Evolutionary conservation across 2,797 vertebrate species (phyloP).

Genomic region (Anguilla megastoma): DNA sequence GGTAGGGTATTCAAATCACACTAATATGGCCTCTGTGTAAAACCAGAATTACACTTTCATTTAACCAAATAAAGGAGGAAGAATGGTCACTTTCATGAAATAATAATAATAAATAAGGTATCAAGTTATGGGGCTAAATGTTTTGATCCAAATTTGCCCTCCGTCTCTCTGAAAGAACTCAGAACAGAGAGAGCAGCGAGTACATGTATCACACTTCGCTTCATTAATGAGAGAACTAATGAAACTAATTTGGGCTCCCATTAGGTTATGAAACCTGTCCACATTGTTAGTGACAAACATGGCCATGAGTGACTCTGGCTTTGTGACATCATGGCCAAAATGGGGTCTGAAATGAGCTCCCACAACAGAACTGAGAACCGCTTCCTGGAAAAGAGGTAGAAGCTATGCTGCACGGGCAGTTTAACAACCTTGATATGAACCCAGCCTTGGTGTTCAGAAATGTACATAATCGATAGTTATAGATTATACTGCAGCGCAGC

Average conservation of each 20-base stretch:
- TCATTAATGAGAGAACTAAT: background rate
- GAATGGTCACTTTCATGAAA: too few species aligned
- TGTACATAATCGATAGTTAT: background rate
- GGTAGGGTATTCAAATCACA: too few species aligned
- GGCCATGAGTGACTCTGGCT: background rate
- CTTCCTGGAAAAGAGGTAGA: background rate
- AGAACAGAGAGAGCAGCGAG: background rate
- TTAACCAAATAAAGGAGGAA: too few species aligned
- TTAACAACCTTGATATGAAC: background rate
- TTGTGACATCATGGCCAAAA: background rate
- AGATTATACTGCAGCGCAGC: background rate
- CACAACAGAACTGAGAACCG: background rate
- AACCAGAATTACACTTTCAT: too few species aligned
- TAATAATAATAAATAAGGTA: too few species aligned
- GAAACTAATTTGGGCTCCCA: background rate
- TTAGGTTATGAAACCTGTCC: slow-evolving; percentile 13
- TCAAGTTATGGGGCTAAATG: too few species aligned
- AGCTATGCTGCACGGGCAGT: background rate
- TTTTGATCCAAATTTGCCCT: background rate
- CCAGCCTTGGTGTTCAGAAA: background rate
- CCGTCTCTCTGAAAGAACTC: background rate
- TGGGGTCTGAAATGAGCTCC: background rate
- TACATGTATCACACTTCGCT: background rate
- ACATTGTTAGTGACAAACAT: background rate
- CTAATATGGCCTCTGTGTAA: too few species aligned